These are phyloP conservation scores for Azorinus chamasolen DNA, from an alignment of 2,888 invertebrate genomes.

Conservation along the genomic window DNA sequence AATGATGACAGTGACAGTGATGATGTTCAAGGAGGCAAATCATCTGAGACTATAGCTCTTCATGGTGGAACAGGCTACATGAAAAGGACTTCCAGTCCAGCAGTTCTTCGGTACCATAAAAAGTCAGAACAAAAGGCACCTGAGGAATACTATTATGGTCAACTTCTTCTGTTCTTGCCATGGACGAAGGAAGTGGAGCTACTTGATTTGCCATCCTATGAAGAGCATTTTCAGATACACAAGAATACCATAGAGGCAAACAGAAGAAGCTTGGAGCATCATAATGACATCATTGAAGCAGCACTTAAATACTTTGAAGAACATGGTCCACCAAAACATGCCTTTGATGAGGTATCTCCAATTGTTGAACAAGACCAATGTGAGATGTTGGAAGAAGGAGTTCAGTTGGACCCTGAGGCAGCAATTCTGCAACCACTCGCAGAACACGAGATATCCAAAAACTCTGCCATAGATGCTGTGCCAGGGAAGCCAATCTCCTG, in stretches of 20 bases:
- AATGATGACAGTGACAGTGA: not conserved
- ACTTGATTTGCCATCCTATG: slow-evolving; percentile 5
- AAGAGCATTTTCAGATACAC: slow-evolving; percentile 18
- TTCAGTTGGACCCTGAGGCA: slow-evolving; percentile 7
- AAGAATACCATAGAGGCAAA: slow-evolving; percentile 15
- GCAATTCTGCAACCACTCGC: slow-evolving; percentile 14
- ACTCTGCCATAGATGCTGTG: not conserved
- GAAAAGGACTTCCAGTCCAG: slow-evolving; percentile 26
- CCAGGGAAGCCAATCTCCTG: slow-evolving; percentile 2
- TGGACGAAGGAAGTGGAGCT: slow-evolving; percentile 31
- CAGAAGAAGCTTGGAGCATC: slow-evolving; percentile 24
- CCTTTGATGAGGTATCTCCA: slow-evolving; percentile 33
- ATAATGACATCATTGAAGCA: slow-evolving; percentile 9
- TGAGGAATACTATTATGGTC: slow-evolving; percentile 32
- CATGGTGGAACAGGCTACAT: slow-evolving; percentile 34
- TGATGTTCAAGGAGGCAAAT: slow-evolving; percentile 6
- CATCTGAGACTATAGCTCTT: too few relatives aligned
- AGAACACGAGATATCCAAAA: slow-evolving; percentile 1
- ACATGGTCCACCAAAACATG: slow-evolving; percentile 30
- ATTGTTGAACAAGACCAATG: slow-evolving; percentile 21
- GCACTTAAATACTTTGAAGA: slow-evolving; percentile 32
- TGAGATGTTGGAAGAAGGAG: not conserved
- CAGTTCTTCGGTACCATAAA: slow-evolving; percentile 43
- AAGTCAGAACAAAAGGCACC: slow-evolving; percentile 25
- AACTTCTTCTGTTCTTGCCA: slow-evolving; percentile 36